Base-by-base conservation (phyloP, 2,888 invertebrate genomes). In the Emmelina monodactyla region DNA sequence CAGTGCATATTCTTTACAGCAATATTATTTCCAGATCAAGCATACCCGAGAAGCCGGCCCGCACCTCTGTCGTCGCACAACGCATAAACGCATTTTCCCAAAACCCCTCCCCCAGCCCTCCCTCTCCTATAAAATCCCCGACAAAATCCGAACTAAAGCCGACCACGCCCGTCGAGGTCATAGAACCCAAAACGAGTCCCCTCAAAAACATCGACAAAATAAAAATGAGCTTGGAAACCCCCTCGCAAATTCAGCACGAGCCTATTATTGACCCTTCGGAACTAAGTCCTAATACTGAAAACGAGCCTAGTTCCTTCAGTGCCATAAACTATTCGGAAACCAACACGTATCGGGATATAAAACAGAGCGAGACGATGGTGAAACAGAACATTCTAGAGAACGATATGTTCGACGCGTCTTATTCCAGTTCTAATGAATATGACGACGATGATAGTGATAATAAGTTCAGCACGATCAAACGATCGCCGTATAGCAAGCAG, bases 391-490 rank as follows among this genome's bases (percentile, higher is more conserved):
- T 81, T 51, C 60, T 80, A 34, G 80, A 80, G 14, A 80, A 81
- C 29, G 80, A 81, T 33, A 79, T 78, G 67, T 80, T 79, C 35
- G 81, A 81, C 14, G 64, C 80, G 0, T 78, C 81, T 0, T 76
- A 80, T 34, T 80, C 79, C 0, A 79, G 79, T 47, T 78, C 79
- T 0, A 75, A 79, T 19, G 84, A 85, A 31, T 75, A 83, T 14
- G 85, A 84, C 14, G 81, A 84, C 31, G 83, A 86, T 22, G 87
- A 87, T 35, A 84, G 85, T 35, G 83, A 85, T 38, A 87, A 87
- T 56, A 88, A 88, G 58, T 88, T 85, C 57, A 87, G 88, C 30
- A 88, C 88, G 12, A 88, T 88, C 29, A 88, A 88, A 45, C 58
- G 88, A 37, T 88, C 87, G 28, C 88, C 88, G 30, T 84, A 85